Evolutionary conservation across 2,113 vertebrate species (phyloP), one percentile per base, ranked within the genome.

Genomic region (Piprites chloris): DNA sequence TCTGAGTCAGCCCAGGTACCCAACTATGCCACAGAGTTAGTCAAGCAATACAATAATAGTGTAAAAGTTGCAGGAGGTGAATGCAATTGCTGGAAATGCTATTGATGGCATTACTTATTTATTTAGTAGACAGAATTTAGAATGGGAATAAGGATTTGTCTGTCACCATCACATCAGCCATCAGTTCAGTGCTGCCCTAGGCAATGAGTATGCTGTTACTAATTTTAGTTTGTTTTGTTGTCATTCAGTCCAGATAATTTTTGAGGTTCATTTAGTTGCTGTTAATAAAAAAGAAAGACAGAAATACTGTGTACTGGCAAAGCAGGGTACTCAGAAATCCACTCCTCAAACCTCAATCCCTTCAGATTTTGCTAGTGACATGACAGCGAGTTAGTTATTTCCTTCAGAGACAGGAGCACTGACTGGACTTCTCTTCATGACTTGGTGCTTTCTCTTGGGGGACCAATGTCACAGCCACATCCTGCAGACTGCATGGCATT

Each of bases 141-240:
- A 97, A 96, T 93, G 90, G 90, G 89, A 95, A 89, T 95, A 96
- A 97, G 94, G 90, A 94, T 97, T 97, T 97, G 96, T 97, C 95
- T 97, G 93, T 97, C 95, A 97, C 86, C 85, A 97, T 96, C 95
- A 96, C 72, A 86, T 97, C 95, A 96, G 41, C 81, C 84, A 85
- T 95, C 94, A 94, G 80, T 92, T 96, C 89, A 78, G 68, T 1
- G 0, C 66, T 95, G 96, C 96, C 92, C 67, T 73, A 96, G 96
- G 96, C 97, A 89, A 92, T 69, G 90, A 91, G 80, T 65, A 90
- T 95, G 93, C 90, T 96, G 92, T 93, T 96, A 93, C 95, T 96
- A 96, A 97, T 97, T 97, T 97, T 95, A 92, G 94, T 86, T 89
- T 91, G 82, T 79, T 96, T 96, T 93, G 86, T 93, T 97, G 78